A percentile compares a stretch with the other conserved stretches of the same genome.
phyloP scores from a whole-genome alignment of 1,140 invertebrate genomes.

The Nephotettix cincticeps region DNA sequence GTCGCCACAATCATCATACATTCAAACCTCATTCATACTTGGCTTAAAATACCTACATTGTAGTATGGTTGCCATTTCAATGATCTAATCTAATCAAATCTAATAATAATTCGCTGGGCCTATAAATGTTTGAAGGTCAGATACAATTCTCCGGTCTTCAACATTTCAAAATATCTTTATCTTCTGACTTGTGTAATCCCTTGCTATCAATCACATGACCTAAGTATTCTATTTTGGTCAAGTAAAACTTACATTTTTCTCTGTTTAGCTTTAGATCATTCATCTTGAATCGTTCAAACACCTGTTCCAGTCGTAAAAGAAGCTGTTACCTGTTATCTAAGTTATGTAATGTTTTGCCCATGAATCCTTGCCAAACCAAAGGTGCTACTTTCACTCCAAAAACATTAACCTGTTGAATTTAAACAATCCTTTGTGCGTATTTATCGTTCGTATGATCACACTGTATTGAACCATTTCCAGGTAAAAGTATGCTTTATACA shows the following conservation, averaged over 20 bases:
- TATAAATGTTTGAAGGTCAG: constrained; percentile 25
- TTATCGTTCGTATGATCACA: background rate
- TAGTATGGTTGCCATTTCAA: too few species aligned
- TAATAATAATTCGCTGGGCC: too few species aligned
- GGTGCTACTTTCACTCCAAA: background rate
- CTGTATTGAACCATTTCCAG: background rate
- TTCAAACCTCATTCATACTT: too few species aligned
- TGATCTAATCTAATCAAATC: too few species aligned
- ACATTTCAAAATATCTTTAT: constrained; percentile 35
- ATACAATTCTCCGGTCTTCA: constrained; percentile 34
- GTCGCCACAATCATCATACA: too few species aligned
- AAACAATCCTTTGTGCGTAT: background rate
- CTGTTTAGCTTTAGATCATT: constrained; percentile 3
- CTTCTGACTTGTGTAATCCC: constrained; percentile 21
- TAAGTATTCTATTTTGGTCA: constrained; percentile 11
- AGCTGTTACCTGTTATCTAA: constrained; percentile 7
- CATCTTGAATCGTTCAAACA: background rate
- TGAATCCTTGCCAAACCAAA: background rate
- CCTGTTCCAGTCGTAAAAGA: background rate
- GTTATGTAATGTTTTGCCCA: background rate
- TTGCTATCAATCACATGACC: constrained; percentile 23
- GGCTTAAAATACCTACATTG: too few species aligned
- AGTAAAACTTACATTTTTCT: constrained; percentile 23
- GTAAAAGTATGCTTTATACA: background rate
- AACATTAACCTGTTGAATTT: background rate